A percentile compares a stretch with the other conserved stretches of the same genome.
phyloP scores from a whole-genome alignment of 2,113 vertebrate genomes.

The Octodon degus region DNA sequence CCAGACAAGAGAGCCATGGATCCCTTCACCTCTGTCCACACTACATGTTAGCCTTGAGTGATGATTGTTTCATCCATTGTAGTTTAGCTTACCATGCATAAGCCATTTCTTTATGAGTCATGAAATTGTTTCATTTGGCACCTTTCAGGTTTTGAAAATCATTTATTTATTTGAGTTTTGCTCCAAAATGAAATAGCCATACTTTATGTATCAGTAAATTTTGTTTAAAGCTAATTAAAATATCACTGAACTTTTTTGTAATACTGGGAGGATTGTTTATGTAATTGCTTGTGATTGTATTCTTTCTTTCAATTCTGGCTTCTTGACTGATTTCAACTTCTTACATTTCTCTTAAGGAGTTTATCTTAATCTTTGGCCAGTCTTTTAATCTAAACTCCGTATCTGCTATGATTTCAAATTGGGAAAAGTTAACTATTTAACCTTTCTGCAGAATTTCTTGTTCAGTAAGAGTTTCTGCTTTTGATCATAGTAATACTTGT shows the following conservation, averaged over 20 bases:
- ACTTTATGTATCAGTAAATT: neutral
- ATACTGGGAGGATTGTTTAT: neutral
- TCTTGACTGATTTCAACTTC: neutral
- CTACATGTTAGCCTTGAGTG: neutral
- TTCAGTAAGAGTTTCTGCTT: slow-evolving; percentile 15
- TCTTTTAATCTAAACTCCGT: neutral
- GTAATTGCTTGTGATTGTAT: neutral
- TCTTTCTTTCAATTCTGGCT: slow-evolving; percentile 35
- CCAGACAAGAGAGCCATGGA: no score
- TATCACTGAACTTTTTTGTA: neutral
- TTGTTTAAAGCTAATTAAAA: slow-evolving; percentile 32
- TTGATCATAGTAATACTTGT: neutral
- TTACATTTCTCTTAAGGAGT: neutral
- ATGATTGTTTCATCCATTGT: neutral
- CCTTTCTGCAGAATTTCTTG: slow-evolving; percentile 11
- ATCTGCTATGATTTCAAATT: neutral
- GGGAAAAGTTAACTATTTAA: slow-evolving; percentile 11
- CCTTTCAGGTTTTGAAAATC: neutral
- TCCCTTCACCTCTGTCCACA: neutral
- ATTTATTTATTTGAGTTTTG: neutral
- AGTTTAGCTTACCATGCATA: no score
- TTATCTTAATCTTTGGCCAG: neutral
- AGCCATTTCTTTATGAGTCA: neutral
- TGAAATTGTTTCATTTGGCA: neutral
- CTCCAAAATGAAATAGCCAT: neutral